Conservation (phyloP, 2,113 vertebrate species). For the Gymnobelideus leadbeateri region DNA sequence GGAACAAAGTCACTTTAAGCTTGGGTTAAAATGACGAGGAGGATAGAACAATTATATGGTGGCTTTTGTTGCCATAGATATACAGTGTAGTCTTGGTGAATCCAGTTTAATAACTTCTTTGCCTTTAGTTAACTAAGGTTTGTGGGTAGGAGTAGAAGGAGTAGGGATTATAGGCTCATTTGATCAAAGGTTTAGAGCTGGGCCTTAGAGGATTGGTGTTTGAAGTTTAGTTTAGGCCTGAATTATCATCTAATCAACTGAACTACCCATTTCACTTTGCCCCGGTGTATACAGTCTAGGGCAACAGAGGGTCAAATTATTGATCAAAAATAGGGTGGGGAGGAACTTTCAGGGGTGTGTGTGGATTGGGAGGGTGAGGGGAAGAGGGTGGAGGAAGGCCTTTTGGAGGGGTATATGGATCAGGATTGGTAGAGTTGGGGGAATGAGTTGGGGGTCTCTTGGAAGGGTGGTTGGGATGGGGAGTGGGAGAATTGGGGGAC, state of each 20-base stretch:
- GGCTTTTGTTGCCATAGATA: neutral
- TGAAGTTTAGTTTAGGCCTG: slow-evolving; percentile 18
- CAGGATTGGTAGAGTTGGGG: too few species aligned
- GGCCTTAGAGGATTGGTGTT: neutral
- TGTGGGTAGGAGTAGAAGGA: neutral
- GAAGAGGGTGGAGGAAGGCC: too few species aligned
- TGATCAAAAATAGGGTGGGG: neutral
- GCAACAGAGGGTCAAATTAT: neutral
- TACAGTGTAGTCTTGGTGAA: neutral
- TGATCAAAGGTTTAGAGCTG: neutral
- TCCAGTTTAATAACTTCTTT: neutral
- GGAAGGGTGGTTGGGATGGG: too few species aligned
- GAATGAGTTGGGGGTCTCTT: neutral
- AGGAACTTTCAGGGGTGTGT: too few species aligned
- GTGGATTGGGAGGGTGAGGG: too few species aligned
- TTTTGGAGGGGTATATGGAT: neutral
- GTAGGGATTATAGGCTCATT: neutral
- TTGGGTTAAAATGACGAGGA: neutral
- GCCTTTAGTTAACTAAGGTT: neutral
- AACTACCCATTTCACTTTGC: neutral
- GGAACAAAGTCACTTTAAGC: neutral
- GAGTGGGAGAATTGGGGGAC: too few species aligned
- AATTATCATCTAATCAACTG: neutral
- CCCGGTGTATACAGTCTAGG: neutral
- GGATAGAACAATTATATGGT: neutral